Conservation (phyloP, 2,888 invertebrate species). For the Ormia ochracea region DNA sequence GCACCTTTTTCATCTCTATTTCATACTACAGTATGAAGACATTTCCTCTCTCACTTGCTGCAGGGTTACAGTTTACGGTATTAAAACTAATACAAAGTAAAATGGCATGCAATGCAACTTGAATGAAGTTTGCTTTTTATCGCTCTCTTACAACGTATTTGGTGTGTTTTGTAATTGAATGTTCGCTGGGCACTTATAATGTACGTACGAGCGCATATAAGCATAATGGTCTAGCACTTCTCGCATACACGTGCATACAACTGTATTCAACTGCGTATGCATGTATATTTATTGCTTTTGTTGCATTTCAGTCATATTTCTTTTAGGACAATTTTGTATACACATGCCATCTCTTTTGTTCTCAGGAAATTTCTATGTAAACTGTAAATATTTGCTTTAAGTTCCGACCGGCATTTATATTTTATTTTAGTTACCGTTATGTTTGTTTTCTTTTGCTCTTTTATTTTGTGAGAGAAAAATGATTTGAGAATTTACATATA, state of each 20-base stretch:
- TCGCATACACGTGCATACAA: background rate
- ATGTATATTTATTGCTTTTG: constrained; percentile 5
- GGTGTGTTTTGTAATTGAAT: too few relatives aligned
- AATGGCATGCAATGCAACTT: too few relatives aligned
- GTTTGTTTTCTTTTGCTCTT: constrained; percentile 1
- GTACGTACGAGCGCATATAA: too few relatives aligned
- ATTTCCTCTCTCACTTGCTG: too few relatives aligned
- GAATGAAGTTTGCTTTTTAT: too few relatives aligned
- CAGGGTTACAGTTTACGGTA: too few relatives aligned
- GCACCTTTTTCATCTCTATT: background rate
- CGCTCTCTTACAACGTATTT: too few relatives aligned
- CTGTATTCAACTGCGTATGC: background rate
- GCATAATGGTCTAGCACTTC: background rate
- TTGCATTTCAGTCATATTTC: constrained; percentile 2
- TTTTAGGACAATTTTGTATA: background rate
- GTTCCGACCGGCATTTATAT: constrained; percentile 30
- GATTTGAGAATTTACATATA: background rate
- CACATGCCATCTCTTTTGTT: constrained; percentile 5
- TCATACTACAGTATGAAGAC: too few relatives aligned
- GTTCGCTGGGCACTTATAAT: too few relatives aligned
- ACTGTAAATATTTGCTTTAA: background rate
- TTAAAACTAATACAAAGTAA: too few relatives aligned
- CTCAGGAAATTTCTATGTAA: background rate
- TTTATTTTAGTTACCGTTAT: constrained; percentile 18
- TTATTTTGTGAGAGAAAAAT: background rate